These are phyloP conservation scores for Drosophila tanythrix DNA, from an alignment of 2,888 invertebrate genomes.

Conservation along the genomic window DNA sequence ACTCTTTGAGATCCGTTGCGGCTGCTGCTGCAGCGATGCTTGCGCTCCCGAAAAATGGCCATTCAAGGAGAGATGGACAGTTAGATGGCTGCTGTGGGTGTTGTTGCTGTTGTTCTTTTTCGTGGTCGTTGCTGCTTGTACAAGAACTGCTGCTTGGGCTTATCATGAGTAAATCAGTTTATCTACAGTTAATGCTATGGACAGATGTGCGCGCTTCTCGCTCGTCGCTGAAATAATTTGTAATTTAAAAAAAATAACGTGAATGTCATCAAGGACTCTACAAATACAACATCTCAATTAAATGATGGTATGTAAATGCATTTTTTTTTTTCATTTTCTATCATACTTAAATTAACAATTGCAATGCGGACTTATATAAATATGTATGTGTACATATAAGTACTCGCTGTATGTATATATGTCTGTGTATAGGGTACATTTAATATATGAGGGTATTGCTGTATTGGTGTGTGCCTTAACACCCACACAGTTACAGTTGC, in stretches of 20 bases:
- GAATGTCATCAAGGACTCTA: conserved; percentile 8
- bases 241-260: conserved; percentile 24
- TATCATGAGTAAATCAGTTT: conserved; percentile 75
- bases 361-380: not conserved
- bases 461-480: conserved; percentile 27
- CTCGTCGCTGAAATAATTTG: conserved; percentile 15
- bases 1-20: conserved; percentile 53
- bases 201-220: conserved; percentile 51
- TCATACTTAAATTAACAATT: not conserved
- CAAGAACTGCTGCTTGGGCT: conserved; percentile 68
- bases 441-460: not conserved
- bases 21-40: conserved; percentile 40
- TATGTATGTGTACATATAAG: not conserved
- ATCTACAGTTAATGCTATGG: conserved; percentile 61
- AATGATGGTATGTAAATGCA: conserved; percentile 14
- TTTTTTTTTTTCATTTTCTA: not conserved
- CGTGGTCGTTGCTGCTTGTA: conserved; percentile 46
- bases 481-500: conserved; percentile 21
- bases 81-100: conserved; percentile 54
- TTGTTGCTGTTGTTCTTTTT: conserved; percentile 41
- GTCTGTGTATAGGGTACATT: not conserved
- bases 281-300: not conserved
- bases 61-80: conserved; percentile 70
- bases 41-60: conserved; percentile 44
- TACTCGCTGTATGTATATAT: not conserved